phyloP scores from a whole-genome alignment of 1,140 invertebrate genomes.

The Phenacoccus solenopsis region DNA sequence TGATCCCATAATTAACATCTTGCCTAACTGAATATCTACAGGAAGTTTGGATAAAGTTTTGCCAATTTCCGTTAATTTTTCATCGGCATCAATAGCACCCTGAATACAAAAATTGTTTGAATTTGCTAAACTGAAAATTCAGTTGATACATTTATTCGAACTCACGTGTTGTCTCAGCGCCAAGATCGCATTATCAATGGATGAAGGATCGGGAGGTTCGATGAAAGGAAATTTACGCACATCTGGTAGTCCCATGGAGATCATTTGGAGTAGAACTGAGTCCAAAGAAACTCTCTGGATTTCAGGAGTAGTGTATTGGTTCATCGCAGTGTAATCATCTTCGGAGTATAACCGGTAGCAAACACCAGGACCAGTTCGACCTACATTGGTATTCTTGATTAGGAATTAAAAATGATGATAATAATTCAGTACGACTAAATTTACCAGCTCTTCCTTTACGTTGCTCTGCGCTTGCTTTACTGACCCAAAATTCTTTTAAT shows the following conservation, averaged over 20 bases:
- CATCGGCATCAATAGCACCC: slow-evolving; percentile 68
- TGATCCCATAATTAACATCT: slow-evolving; percentile 88
- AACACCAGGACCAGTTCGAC: slow-evolving; percentile 47
- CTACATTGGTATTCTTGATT: slow-evolving; percentile 22
- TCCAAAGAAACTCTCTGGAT: slow-evolving; percentile 85
- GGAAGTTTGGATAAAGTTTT: slow-evolving; percentile 76
- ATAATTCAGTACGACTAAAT: not conserved
- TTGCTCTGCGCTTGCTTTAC: slow-evolving; percentile 92
- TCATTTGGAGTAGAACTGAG: slow-evolving; percentile 84
- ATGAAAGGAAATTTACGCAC: slow-evolving; percentile 89
- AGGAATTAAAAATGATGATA: not conserved
- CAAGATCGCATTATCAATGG: slow-evolving; percentile 73
- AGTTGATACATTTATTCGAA: slow-evolving; percentile 19
- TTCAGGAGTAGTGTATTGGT: slow-evolving; percentile 75
- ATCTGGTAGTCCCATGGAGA: slow-evolving; percentile 85
- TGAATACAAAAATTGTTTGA: too few relatives aligned
- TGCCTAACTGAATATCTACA: slow-evolving; percentile 88
- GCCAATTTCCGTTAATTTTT: slow-evolving; percentile 81
- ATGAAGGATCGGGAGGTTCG: slow-evolving; percentile 68
- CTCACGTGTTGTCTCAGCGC: slow-evolving; percentile 77
- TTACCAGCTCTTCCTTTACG: slow-evolving; percentile 83
- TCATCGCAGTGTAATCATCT: slow-evolving; percentile 64
- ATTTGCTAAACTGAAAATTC: not conserved
- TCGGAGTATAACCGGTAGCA: slow-evolving; percentile 77
- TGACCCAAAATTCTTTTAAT: slow-evolving; percentile 92